Conservation (phyloP, 2,113 vertebrate genomes). For the Stegastes partitus region DNA sequence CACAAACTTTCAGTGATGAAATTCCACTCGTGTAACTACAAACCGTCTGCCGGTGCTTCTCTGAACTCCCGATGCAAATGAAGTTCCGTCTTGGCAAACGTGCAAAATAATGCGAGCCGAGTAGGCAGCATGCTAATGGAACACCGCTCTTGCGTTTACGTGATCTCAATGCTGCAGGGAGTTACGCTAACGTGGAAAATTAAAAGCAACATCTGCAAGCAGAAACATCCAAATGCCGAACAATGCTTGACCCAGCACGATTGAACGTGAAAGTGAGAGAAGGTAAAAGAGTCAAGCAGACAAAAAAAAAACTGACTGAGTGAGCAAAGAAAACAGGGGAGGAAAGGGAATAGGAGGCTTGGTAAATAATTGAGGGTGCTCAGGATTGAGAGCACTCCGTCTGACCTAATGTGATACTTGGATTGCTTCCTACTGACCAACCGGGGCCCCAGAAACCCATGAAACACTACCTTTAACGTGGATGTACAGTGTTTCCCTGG, state of each 20-base stretch:
- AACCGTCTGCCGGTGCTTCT: slow-evolving; percentile 8
- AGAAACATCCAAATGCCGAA: slow-evolving; percentile 3
- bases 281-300: neutral
- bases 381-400: slow-evolving; percentile 9
- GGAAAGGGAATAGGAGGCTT: neutral
- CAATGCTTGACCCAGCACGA: neutral
- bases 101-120: slow-evolving; percentile 45
- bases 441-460: slow-evolving; percentile 24
- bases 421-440: slow-evolving; percentile 39
- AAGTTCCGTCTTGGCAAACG: slow-evolving; percentile 39
- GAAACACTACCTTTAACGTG: slow-evolving; percentile 58
- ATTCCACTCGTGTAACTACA: slow-evolving; percentile 36
- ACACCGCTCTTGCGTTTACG: slow-evolving; percentile 28
- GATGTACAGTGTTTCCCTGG: slow-evolving; percentile 17
- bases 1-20: slow-evolving; percentile 48
- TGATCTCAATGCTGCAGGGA: slow-evolving; percentile 15
- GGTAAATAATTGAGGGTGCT: slow-evolving; percentile 26
- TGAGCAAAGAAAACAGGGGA: neutral
- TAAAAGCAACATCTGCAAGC: slow-evolving; percentile 20
- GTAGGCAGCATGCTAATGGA: slow-evolving; percentile 38
- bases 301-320: slow-evolving; percentile 14
- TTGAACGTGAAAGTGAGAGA: neutral
- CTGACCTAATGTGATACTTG: slow-evolving; percentile 9
- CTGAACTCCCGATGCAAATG: slow-evolving; percentile 42
- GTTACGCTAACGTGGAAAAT: slow-evolving; percentile 11